Evolutionary conservation across 2,797 vertebrate genomes (phyloP), one percentile per base, ranked within the genome.

Genomic region (Chelonia mydas): DNA sequence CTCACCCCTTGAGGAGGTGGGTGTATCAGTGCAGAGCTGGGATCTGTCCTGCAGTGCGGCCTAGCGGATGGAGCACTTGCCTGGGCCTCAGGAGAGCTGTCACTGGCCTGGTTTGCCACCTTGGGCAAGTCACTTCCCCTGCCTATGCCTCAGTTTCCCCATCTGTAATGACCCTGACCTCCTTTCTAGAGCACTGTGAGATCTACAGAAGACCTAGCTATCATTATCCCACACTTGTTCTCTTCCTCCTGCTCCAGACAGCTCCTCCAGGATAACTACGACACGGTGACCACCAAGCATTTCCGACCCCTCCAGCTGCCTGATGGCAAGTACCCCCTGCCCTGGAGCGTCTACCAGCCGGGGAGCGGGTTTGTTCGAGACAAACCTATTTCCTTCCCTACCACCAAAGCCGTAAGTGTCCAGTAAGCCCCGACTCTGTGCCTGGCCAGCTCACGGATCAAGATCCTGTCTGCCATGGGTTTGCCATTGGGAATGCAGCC

Each of bases 291-390:
- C 3, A 4, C 92, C 0, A 95, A 98, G 90, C 95, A 98, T 16
- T 98, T 98, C 90, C 45, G 59, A n/a, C 87, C 97, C 4, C 21
- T 89, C 5, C 95, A 97, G 47, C 54, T 65, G 31, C 96, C 97
- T 0, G 92, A 98, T 0, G 97, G 96, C 88, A 96, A 33, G 1
- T 49, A 81, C 25, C 93, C 98, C 0, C 78, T 98, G 55, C 97
- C 98, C 3, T 11, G 83, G 12, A 47, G 2, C 0, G 1, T 97
- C 57, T 55, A 95, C 37, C 96, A 94, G 88, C 77, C 92, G 0
- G 53, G n/a, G 51, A 98, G 98, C 0, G 83, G 92, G 3, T 98
- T 95, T n/a, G 87, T 87, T 4, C 53, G 41, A 0, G 96, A 89
- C 11, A 92, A 76, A 45, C 2, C 93, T 61, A 7, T n/a, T 0